Evolutionary conservation across 1,140 invertebrate species (phyloP), one percentile per base, ranked within the genome.

Genomic region (Notospermus geniculatus): DNA sequence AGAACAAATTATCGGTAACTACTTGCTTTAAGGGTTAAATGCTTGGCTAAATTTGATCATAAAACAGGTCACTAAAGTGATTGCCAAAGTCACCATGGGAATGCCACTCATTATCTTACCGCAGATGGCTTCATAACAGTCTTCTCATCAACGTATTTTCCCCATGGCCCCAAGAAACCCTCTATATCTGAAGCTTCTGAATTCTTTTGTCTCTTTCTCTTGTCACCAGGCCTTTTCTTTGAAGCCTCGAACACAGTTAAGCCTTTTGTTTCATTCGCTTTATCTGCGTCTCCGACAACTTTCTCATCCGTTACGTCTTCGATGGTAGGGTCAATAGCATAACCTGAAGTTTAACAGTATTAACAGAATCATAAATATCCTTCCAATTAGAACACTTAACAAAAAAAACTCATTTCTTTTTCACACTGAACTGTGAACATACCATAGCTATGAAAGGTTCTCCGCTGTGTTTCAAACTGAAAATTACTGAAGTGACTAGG

Each of bases 121-220:
- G 93, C 91, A 54, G 88, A 88, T 11, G 97, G 96, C 76, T 90
- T 92, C 61, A 90, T 86, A 11, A 96, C 84, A 61, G 88, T 88
- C 72, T 90, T 85, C 83, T 99, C 96, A 83, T 97, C 93, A 17
- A 88, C 85, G 84, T 88, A 99, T 59, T 90, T 90, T 59, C 92
- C 96, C 97, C 97, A 99, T 0, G 97, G 97, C 0, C 97, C 97
- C 1, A 95, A 82, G 79, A 96, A 98, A 7, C 95, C 95, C 61
- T 92, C 92, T 62, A 99, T 87, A 84, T 99, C 97, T 30, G 86
- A 83, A 0, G 97, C 88, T 80, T 98, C 87, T 70, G 91, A 87
- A 84, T 99, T 99, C 78, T 88, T 90, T 46, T 89, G 86, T 70
- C 94, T 84, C 83, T 98, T 98, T 75, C 95, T 87, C 76, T 93